Evolutionary conservation across 2,113 vertebrate genomes (phyloP).

Genomic region (Vombatus ursinus): DNA sequence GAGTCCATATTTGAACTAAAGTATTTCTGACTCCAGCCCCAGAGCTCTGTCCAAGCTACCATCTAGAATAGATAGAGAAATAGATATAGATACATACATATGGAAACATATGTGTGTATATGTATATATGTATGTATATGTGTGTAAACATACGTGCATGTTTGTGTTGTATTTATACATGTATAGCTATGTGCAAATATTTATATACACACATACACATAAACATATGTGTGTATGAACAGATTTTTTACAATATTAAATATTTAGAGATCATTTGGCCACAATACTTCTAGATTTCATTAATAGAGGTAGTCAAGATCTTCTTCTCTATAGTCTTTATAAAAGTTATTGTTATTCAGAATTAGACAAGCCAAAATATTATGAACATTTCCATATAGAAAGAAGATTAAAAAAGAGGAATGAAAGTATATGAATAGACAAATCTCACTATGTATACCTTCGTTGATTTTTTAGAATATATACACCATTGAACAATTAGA

Average conservation of each 20-base stretch:
- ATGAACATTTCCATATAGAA: neutral
- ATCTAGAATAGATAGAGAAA: neutral
- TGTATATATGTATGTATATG: too few species aligned
- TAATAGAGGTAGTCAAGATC: neutral
- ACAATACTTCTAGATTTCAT: too few species aligned
- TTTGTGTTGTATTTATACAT: neutral
- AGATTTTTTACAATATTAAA: neutral
- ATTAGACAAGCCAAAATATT: neutral
- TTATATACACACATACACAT: too few species aligned
- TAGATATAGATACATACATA: too few species aligned
- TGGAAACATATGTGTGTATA: neutral
- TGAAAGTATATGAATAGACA: neutral
- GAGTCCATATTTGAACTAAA: neutral
- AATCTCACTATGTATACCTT: too few species aligned
- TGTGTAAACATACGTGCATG: too few species aligned
- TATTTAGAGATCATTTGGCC: too few species aligned
- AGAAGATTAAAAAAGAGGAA: neutral
- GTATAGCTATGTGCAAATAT: too few species aligned
- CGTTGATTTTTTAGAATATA: too few species aligned
- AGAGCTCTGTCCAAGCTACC: neutral
- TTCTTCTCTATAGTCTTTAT: neutral
- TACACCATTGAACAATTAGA: too few species aligned
- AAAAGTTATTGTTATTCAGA: neutral
- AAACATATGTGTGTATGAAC: neutral
- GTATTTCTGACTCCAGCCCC: neutral